Evolutionary conservation across 2,797 vertebrate genomes (phyloP), one percentile per base, ranked within the genome.

Genomic region (Acrossocheilus wenchowensis): DNA sequence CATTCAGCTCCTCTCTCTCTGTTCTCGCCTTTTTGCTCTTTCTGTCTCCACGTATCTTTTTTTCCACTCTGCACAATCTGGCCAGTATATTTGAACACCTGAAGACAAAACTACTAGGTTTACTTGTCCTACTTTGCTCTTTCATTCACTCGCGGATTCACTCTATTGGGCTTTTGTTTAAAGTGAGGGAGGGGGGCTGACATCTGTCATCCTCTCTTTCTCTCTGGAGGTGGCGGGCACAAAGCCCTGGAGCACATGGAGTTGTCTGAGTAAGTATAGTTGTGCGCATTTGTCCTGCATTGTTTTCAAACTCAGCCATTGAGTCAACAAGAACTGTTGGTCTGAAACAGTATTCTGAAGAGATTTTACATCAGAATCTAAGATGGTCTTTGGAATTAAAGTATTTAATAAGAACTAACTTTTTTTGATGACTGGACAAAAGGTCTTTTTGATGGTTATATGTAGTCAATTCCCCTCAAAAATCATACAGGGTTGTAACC

Each of bases 151-250:
- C 77, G 57, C 74, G 75, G 6, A 66, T 57, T 79, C 17, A 81
- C 50, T 64, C 43, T 90, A 75, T 82, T 91, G 89, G 88, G 83
- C 89, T 91, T 91, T 79, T 93, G 92, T 92, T 94, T 94, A 94
- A 9, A 19, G 91, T 92, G 89, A 94, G 90, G 92, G 64, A 94
- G 93, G 79, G 93, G 94, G 93, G 92, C 87, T 91, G 94, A 95
- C 95, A 95, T 96, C 95, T 96, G 95, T 94, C 91, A 79, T 93
- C 92, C 94, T 89, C 92, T 93, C 91, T 94, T 92, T 92, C 77
- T 93, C 92, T 93, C 93, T 94, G 92, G 94, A 83, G 84, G 86
- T 54, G 83, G 74, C 52, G 45, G 87, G 87, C 89, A 90, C 82
- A 80, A 79, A 84, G 77, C 81, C 85, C 87, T 73, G 66, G 41